Conservation (phyloP, 2,797 vertebrate species). For the Enteromius mattozi region DNA sequence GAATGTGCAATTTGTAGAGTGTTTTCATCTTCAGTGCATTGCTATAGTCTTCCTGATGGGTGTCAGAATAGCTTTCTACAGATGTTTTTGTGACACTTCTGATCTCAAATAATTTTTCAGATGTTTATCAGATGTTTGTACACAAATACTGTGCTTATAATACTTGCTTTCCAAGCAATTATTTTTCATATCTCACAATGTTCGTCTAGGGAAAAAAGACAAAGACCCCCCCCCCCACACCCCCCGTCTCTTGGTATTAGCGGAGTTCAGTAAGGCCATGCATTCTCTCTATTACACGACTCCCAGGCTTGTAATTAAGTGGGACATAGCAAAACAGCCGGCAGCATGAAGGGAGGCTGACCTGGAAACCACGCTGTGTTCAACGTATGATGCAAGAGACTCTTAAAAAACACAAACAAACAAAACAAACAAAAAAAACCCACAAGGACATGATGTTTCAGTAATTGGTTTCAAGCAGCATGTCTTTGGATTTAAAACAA, state of each 20-base stretch:
- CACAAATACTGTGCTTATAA: neutral
- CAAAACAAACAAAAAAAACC: neutral
- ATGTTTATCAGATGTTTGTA: neutral
- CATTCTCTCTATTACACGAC: slow-evolving; percentile 44
- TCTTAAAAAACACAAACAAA: slow-evolving; percentile 5
- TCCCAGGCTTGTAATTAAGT: slow-evolving; percentile 55
- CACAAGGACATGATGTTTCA: neutral
- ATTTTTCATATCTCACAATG: neutral
- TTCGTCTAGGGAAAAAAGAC: neutral
- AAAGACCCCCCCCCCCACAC: neutral
- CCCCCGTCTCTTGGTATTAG: slow-evolving; percentile 57
- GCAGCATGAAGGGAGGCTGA: slow-evolving; percentile 47
- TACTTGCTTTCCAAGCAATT: neutral
- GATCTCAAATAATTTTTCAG: neutral
- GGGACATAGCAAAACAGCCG: slow-evolving; percentile 48
- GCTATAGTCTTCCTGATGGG: neutral
- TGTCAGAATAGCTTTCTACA: slow-evolving; percentile 3
- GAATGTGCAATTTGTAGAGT: neutral
- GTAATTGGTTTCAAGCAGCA: neutral
- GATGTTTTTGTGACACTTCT: slow-evolving; percentile 2
- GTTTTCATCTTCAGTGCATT: neutral
- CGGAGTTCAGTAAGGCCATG: slow-evolving; percentile 12
- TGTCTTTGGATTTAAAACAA: neutral
- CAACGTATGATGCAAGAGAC: slow-evolving; percentile 23
- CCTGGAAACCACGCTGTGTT: slow-evolving; percentile 53